A percentile compares a stretch with the other conserved stretches of the same genome.
These are phyloP conservation scores for Glyphotaelius pellucidus DNA, from an alignment of 2,888 invertebrate species.

Conservation along the genomic window DNA sequence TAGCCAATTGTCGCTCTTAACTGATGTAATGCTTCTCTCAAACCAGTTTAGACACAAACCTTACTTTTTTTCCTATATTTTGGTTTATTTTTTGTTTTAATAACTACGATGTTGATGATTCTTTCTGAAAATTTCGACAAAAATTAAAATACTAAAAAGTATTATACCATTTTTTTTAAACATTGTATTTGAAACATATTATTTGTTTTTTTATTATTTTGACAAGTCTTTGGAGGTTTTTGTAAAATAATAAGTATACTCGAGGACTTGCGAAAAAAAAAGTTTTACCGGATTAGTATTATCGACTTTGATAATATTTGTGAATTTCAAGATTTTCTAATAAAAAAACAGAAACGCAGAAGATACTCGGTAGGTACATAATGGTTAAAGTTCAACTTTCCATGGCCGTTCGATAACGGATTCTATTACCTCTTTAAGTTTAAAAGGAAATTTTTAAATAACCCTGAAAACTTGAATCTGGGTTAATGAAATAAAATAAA, in stretches of 20 bases:
- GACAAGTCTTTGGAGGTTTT: too few relatives aligned
- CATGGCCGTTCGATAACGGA: not conserved
- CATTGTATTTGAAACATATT: too few relatives aligned
- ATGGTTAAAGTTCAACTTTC: not conserved
- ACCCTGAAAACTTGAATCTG: not conserved
- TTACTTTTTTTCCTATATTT: not conserved
- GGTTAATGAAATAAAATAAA: not conserved
- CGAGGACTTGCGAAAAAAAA: not conserved
- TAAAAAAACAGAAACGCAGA: not conserved
- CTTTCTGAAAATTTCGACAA: too few relatives aligned
- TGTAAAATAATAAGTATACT: not conserved
- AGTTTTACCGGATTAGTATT: not conserved
- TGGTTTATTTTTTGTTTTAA: too few relatives aligned
- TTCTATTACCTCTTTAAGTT: not conserved
- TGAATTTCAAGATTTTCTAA: too few relatives aligned
- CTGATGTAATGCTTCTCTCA: not conserved
- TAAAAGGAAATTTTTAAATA: not conserved
- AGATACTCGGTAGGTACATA: not conserved
- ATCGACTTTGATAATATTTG: too few relatives aligned
- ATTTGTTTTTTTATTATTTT: too few relatives aligned
- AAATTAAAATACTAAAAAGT: too few relatives aligned
- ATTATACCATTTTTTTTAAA: too few relatives aligned
- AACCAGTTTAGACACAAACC: not conserved
- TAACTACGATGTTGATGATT: too few relatives aligned
- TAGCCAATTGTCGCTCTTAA: too few relatives aligned